Evolutionary conservation across 2,113 vertebrate genomes (phyloP).

Genomic region (Labeo catla): DNA sequence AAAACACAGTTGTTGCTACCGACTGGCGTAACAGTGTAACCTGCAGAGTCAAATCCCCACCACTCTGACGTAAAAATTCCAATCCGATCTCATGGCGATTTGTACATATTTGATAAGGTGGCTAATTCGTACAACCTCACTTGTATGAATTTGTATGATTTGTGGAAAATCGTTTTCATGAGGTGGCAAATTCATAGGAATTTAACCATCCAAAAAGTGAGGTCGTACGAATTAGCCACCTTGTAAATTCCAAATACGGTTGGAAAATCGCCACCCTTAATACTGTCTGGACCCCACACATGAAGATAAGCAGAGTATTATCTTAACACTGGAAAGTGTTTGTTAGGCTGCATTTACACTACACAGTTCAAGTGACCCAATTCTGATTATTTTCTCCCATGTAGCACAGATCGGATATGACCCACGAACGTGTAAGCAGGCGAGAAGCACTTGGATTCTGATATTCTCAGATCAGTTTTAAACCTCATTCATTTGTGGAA

Average conservation of each 20-base stretch:
- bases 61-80: no score
- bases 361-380: not conserved
- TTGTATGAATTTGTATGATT: no score
- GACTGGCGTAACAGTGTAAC: not conserved
- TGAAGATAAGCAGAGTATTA: not conserved
- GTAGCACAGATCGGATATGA: not conserved
- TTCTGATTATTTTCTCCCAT: not conserved
- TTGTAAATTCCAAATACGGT: no score
- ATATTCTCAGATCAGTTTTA: not conserved
- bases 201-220: no score
- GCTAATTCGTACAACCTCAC: no score
- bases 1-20: not conserved
- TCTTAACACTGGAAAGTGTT: not conserved
- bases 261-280: no score
- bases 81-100: no score
- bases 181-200: no score
- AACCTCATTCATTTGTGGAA: not conserved
- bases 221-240: no score
- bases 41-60: not conserved
- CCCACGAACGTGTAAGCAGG: not conserved
- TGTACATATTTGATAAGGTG: no score
- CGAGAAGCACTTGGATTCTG: not conserved
- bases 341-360: not conserved
- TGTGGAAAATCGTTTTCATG: no score
- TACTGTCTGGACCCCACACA: not conserved